phyloP scores from a whole-genome alignment of 1,140 invertebrate species.

The Drosophila nasuta region DNA sequence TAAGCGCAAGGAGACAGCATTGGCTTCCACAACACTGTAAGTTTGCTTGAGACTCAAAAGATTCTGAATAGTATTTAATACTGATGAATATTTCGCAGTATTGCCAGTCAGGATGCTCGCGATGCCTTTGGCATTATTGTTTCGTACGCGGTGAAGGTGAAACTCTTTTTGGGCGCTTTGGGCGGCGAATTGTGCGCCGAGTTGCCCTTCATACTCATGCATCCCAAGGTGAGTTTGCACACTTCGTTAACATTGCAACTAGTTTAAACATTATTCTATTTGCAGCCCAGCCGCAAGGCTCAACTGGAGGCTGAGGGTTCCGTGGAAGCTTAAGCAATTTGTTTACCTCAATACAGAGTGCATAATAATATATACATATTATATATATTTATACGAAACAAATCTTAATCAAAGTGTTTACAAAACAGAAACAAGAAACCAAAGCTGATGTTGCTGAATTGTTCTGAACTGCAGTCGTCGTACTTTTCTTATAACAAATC shows the following conservation, averaged over 20 bases:
- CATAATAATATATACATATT: conserved; percentile 44
- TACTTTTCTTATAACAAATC: conserved; percentile 59
- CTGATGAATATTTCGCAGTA: conserved; percentile 85
- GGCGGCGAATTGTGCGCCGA: conserved; percentile 97
- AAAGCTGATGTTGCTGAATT: conserved; percentile 80
- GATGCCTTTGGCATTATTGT: conserved; percentile 96
- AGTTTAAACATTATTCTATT: neutral
- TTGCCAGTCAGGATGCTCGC: conserved; percentile 92
- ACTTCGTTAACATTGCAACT: neutral
- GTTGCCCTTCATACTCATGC: conserved; percentile 98
- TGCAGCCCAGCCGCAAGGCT: conserved; percentile 79
- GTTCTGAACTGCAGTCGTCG: conserved; percentile 83
- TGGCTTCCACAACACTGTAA: conserved; percentile 98
- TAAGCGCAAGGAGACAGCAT: conserved; percentile 92
- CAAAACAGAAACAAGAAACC: conserved; percentile 12
- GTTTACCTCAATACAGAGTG: conserved; percentile 70
- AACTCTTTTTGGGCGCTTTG: conserved; percentile 96
- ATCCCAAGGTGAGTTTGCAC: conserved; percentile 90
- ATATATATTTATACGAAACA: conserved; percentile 24
- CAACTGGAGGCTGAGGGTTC: conserved; percentile 69
- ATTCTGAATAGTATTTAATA: conserved; percentile 1
- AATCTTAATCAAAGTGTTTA: conserved; percentile 42
- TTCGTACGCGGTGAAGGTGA: conserved; percentile 96
- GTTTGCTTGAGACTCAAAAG: conserved; percentile 62
- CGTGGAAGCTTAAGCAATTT: conserved; percentile 57